Conservation (phyloP, 1,140 invertebrate species). For the Eulimnadia texana region DNA sequence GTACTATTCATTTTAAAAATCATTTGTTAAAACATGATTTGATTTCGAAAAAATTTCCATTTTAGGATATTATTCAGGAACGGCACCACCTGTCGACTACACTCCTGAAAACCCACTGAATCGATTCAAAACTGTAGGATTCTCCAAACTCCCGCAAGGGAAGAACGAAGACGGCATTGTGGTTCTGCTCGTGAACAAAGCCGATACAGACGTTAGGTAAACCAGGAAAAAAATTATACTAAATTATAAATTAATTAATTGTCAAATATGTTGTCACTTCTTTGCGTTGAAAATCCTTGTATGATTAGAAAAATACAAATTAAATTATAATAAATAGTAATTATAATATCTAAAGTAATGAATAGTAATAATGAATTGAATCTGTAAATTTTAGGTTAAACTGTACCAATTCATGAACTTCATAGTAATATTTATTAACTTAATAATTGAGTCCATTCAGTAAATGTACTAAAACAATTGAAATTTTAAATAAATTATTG, state of each 20-base stretch:
- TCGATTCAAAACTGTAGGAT: conserved; percentile 82
- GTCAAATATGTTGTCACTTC: too few species aligned
- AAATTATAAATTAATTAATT: not conserved
- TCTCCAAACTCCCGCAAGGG: conserved; percentile 62
- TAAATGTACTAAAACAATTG: not conserved
- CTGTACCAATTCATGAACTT: too few species aligned
- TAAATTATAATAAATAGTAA: too few species aligned
- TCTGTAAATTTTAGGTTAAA: not conserved
- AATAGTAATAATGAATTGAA: not conserved
- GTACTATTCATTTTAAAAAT: conserved; percentile 4
- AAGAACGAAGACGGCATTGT: conserved; percentile 79
- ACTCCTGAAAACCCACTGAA: conserved; percentile 80
- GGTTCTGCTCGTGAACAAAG: conserved; percentile 63
- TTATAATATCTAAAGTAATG: not conserved
- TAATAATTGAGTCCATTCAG: not conserved
- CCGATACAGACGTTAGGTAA: conserved; percentile 54
- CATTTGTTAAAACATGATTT: not conserved
- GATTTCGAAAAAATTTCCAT: not conserved
- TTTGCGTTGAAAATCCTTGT: too few species aligned
- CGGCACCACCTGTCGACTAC: conserved; percentile 57
- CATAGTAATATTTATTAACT: too few species aligned
- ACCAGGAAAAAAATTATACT: too few species aligned
- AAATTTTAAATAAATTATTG: conserved; percentile 18
- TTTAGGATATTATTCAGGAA: conserved; percentile 60
- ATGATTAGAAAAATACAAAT: too few species aligned